These are phyloP conservation scores for Diplosoma virens DNA, from an alignment of 23 tunicate genomes.

Conservation along the genomic window DNA sequence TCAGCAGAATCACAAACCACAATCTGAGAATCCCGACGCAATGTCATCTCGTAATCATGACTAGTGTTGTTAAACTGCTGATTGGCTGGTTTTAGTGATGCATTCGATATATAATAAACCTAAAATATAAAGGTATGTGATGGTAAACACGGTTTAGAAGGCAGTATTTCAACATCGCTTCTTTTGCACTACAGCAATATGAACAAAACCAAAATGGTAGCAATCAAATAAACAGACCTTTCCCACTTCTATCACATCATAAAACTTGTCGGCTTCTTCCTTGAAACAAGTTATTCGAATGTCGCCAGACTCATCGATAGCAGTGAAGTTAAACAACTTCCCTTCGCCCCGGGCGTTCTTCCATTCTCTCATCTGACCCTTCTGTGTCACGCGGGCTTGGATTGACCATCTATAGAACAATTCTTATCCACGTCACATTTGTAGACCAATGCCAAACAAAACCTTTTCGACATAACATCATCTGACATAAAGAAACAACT, in stretches of 20 bases:
- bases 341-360: slow-evolving; percentile 92
- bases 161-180: not conserved
- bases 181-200: too few species aligned
- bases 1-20: slow-evolving; percentile 64
- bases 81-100: slow-evolving; percentile 83
- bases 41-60: slow-evolving; percentile 93
- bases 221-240: too few species aligned
- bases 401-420: slow-evolving; percentile 63
- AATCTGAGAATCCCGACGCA: slow-evolving; percentile 64
- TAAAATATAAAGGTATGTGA: not conserved
- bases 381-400: slow-evolving; percentile 80
- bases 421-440: too few species aligned
- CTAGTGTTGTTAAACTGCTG: slow-evolving; percentile 80
- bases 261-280: slow-evolving; percentile 90
- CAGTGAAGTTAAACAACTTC: slow-evolving; percentile 91
- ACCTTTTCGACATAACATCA: too few species aligned
- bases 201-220: too few species aligned
- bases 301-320: slow-evolving; percentile 74
- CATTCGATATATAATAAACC: slow-evolving; percentile 77
- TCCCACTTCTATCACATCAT: slow-evolving; percentile 69
- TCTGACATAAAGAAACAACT: too few species aligned
- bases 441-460: too few species aligned
- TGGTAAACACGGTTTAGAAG: not conserved
- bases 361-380: slow-evolving; percentile 79
- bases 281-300: slow-evolving; percentile 87